Percentiles rank a stretch among this genome's conserved stretches.
phyloP scores from a whole-genome alignment of 2,888 invertebrate species.

The Dendrolimus houi region DNA sequence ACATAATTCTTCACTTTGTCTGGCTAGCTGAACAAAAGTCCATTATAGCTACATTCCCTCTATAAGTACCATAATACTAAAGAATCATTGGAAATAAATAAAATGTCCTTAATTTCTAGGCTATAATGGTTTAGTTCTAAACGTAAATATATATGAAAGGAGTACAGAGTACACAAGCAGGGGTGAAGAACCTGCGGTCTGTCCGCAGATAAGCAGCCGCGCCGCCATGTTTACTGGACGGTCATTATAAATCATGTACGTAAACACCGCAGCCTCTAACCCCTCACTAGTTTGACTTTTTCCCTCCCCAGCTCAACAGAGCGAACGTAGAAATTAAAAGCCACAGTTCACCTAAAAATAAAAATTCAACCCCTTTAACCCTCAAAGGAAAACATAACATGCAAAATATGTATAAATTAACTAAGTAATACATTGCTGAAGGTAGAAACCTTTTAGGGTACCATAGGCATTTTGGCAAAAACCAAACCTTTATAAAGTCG shows the following conservation, averaged over 20 bases:
- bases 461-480: no score
- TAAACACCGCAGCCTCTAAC: conserved; percentile 50
- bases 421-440: no score
- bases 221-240: conserved; percentile 45
- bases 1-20: no score
- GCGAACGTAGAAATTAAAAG: conserved; percentile 17
- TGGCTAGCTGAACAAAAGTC: no score
- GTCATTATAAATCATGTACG: conserved; percentile 61
- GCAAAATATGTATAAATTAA: no score
- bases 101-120: no score
- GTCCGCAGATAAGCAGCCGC: conserved; percentile 44
- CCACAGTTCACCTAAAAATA: not conserved
- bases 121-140: not conserved
- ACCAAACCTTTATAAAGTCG: no score
- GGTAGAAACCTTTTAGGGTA: no score
- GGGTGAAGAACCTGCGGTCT: conserved; percentile 53
- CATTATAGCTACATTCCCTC: no score
- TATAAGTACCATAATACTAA: no score
- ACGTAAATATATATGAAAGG: not conserved
- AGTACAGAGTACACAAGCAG: conserved; percentile 17
- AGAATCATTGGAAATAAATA: no score
- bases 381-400: no score
- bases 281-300: conserved; percentile 46
- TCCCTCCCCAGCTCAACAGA: conserved; percentile 11
- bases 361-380: conserved; percentile 7